Percentiles rank a stretch among this genome's conserved stretches.
phyloP scores from a whole-genome alignment of 2,797 vertebrate genomes.

The Scleropages formosus region DNA sequence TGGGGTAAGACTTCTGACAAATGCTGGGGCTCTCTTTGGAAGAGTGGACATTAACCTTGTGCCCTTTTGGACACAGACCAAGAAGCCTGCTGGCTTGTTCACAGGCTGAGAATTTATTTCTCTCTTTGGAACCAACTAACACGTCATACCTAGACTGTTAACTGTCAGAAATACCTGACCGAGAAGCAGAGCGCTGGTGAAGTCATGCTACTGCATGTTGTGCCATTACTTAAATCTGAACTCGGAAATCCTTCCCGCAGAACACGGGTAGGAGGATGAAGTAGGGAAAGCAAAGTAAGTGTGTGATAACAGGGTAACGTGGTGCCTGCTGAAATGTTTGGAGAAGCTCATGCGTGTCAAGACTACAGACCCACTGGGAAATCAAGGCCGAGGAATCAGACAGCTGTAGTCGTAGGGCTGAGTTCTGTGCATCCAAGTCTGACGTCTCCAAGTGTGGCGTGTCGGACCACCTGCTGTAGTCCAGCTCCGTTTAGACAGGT shows the following conservation, averaged over 20 bases:
- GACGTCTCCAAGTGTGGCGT: slow-evolving; percentile 64
- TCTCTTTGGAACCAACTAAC: slow-evolving; percentile 20
- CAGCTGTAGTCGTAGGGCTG: slow-evolving; percentile 58
- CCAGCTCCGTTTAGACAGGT: slow-evolving; percentile 53
- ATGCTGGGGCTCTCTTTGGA: slow-evolving; percentile 28
- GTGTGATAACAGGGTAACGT: slow-evolving; percentile 41
- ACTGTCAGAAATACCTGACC: slow-evolving; percentile 12
- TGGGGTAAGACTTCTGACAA: slow-evolving; percentile 41
- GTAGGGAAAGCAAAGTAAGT: slow-evolving; percentile 36
- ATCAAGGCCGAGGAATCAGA: slow-evolving; percentile 61
- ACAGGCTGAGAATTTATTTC: slow-evolving; percentile 34
- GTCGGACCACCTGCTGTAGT: slow-evolving; percentile 61
- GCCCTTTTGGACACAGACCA: slow-evolving; percentile 33
- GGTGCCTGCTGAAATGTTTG: slow-evolving; percentile 61
- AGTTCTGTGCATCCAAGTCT: slow-evolving; percentile 58
- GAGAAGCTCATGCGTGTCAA: slow-evolving; percentile 64
- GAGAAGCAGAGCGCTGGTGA: neutral
- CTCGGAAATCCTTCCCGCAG: slow-evolving; percentile 10
- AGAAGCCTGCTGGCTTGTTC: slow-evolving; percentile 27
- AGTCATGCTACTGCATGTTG: neutral
- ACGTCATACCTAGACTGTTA: slow-evolving; percentile 9
- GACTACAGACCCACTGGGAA: slow-evolving; percentile 67
- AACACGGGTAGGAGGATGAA: slow-evolving; percentile 48
- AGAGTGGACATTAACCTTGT: slow-evolving; percentile 42
- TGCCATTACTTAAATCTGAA: neutral